Base-by-base conservation (phyloP, 53 echinoderm and acorn worm genomes). In the Glandiceps talaboti region DNA sequence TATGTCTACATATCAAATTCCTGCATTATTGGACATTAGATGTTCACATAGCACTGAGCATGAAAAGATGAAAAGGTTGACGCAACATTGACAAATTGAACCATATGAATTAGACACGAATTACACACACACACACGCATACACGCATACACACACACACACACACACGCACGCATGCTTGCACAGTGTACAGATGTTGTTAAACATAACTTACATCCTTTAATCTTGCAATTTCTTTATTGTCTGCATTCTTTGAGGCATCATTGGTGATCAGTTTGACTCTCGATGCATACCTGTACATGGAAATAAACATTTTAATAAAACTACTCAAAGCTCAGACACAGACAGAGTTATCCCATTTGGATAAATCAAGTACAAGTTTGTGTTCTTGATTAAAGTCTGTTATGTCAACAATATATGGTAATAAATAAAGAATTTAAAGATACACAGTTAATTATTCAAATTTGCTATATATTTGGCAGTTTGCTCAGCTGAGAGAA, bases 261-360 rank as follows among this genome's bases (percentile, higher is more conserved):
- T 96, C 96, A 31, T 95, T 96, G 6, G 96, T 96, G 77, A 96
- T 96, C 1, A 96, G 82, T 79, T 96, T 96, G 30, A 92, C 96
- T 81, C 96, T 81, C 6, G 96, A 96, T 31, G 96, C 96, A 81
- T 96, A 96, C 74, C 92, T 92, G 81, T n/a, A n/a, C n/a, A n/a
- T n/a, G n/a, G n/a, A n/a, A n/a, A n/a, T n/a, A n/a, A n/a, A n/a
- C n/a, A n/a, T n/a, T n/a, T n/a, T n/a, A n/a, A n/a, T n/a, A n/a
- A n/a, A n/a, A n/a, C n/a, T n/a, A n/a, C n/a, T n/a, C n/a, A n/a
- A n/a, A n/a, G n/a, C n/a, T n/a, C n/a, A n/a, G n/a, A n/a, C n/a
- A n/a, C n/a, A n/a, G n/a, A n/a, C n/a, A n/a, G n/a, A n/a, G n/a
- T n/a, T n/a, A n/a, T n/a, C n/a, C n/a, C n/a, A n/a, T n/a, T n/a